Conservation (phyloP, 2,888 invertebrate genomes). For the Ennomos fuscantarius region DNA sequence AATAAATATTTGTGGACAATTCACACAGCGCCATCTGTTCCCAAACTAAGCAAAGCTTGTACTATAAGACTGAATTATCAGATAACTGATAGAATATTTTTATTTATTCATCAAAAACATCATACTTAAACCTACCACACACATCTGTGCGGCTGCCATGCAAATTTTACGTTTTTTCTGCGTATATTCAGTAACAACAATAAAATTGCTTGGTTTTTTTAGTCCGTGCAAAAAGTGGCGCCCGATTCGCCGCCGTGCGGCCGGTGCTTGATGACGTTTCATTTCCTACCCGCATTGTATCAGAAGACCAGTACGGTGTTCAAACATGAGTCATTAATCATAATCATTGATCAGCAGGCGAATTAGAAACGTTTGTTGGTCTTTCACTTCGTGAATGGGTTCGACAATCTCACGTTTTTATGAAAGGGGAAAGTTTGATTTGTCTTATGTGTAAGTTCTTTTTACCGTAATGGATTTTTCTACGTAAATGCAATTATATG, state of each 20-base stretch:
- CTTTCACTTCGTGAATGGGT: conserved; percentile 15
- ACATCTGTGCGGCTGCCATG: conserved; percentile 10
- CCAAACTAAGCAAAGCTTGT: no score
- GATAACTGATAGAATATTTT: no score
- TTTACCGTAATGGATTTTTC: no score
- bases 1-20: no score
- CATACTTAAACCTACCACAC: conserved; percentile 1
- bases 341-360: conserved; percentile 44
- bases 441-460: not conserved
- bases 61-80: no score
- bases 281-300: conserved; percentile 12
- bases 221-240: conserved; percentile 27
- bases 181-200: conserved; percentile 40
- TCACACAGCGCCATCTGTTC: no score
- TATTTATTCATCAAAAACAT: no score
- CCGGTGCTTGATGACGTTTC: conserved; percentile 17
- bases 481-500: no score
- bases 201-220: conserved; percentile 35
- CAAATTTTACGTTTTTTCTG: conserved; percentile 26
- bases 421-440: conserved; percentile 28
- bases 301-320: not conserved
- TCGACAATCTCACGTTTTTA: conserved; percentile 19
- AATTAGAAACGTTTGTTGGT: conserved; percentile 34
- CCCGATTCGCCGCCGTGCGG: conserved; percentile 26
- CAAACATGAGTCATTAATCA: conserved; percentile 52